Percentiles rank a stretch among this genome's conserved stretches.
These are phyloP conservation scores for Colius striatus DNA, from an alignment of 2,113 vertebrate species.

Conservation along the genomic window DNA sequence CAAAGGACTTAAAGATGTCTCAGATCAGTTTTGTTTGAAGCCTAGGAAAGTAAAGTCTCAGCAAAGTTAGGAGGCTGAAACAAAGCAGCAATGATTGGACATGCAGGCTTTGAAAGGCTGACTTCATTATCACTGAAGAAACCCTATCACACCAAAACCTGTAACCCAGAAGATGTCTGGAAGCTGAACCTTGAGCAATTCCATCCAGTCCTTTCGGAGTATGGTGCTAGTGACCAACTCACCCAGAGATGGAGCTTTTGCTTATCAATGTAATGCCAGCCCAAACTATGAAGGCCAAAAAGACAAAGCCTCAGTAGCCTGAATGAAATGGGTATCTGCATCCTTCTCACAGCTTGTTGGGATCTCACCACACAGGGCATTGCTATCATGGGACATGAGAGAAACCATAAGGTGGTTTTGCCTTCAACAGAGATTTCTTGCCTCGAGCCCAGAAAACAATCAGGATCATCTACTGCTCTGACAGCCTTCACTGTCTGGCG, in stretches of 20 bases:
- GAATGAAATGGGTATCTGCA: neutral
- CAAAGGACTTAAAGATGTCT: conserved; percentile 54
- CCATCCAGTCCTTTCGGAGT: neutral
- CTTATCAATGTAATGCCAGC: neutral
- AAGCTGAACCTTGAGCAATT: neutral
- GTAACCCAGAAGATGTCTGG: neutral
- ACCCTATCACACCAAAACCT: neutral
- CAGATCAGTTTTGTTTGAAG: conserved; percentile 63
- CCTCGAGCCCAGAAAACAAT: neutral
- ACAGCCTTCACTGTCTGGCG: neutral
- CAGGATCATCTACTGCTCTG: neutral
- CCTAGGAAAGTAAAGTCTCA: conserved; percentile 47
- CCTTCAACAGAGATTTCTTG: neutral
- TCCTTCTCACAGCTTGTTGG: neutral
- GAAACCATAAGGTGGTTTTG: neutral
- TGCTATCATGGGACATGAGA: neutral
- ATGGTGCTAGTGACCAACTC: neutral
- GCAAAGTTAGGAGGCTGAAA: conserved; percentile 67
- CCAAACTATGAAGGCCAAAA: neutral
- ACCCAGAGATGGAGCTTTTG: neutral
- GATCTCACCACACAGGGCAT: neutral
- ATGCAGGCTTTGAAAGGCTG: conserved; percentile 23
- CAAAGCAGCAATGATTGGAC: conserved; percentile 50
- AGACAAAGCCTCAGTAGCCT: neutral
- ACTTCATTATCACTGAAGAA: neutral